Conservation (phyloP, 2,113 vertebrate species). For the Thunnus maccoyii region DNA sequence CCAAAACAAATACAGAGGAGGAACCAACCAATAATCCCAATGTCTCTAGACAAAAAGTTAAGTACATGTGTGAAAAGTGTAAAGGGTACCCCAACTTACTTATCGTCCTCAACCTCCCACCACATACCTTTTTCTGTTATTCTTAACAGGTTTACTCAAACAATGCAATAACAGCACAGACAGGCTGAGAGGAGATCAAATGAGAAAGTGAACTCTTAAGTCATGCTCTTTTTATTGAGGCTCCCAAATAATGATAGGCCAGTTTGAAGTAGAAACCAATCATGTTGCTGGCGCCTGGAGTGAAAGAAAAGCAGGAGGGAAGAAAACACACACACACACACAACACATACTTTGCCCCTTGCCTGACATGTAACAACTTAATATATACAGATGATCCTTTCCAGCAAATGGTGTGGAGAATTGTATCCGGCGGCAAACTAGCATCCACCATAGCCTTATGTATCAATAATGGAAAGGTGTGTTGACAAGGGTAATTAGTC, state of each 20-base stretch:
- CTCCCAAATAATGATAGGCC: neutral
- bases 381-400: conserved; percentile 27
- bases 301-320: neutral
- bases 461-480: conserved; percentile 52
- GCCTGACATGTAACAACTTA: neutral
- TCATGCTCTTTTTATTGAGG: neutral
- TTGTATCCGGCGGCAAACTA: conserved; percentile 21
- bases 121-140: neutral
- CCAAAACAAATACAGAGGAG: too few species aligned
- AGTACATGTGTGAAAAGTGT: neutral
- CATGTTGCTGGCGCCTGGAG: neutral
- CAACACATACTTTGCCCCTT: too few species aligned
- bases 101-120: neutral
- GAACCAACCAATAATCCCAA: too few species aligned
- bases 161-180: neutral
- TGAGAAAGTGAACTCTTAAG: neutral
- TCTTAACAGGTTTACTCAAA: neutral
- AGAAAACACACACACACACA: too few species aligned
- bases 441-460: neutral
- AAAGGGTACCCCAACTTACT: neutral
- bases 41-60: neutral
- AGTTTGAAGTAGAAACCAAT: neutral
- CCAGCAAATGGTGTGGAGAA: conserved; percentile 31
- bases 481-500: conserved; percentile 33
- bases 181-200: neutral